Base-by-base conservation (phyloP, 2,797 vertebrate genomes). In the Phylloscopus collybita region DNA sequence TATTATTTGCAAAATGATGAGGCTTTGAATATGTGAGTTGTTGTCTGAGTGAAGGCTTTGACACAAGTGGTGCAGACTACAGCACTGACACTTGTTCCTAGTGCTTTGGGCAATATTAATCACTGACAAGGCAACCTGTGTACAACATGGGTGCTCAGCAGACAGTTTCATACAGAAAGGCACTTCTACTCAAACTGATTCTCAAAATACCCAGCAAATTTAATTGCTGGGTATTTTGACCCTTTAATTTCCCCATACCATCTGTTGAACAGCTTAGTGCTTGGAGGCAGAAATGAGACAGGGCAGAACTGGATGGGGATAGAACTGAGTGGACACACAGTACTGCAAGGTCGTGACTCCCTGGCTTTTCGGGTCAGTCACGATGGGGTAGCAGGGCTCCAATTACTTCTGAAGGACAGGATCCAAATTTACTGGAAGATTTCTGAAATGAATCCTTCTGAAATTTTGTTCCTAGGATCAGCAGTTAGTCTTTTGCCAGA, bases 391-490 rank as follows among this genome's bases (percentile, higher is more conserved):
- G 42, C 67, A 57, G 32, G 67, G 81, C 83, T 97, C 88, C 26
- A 29, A 1, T 95, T 92, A 87, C 83, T 90, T 86, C 45, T 70
- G 53, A 73, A 93, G 78, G 86, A 71, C 42, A 26, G 38, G 78
- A 87, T 95, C 90, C 80, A 82, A 51, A 84, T 86, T 81, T 85
- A 86, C 64, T 88, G 66, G 59, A 78, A 93, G 73, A 88, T 95
- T 89, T 92, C 74, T 88, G 78, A 92, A 96, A 95, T 78, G 1
- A 92, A 94, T 95, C 78, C 90, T 91, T 54, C 57, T 89, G 92
- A 87, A 94, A 66, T 90, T 82, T 76, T 78, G 72, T 83, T 92
- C 65, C 72, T 88, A 26, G 73, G 87, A 86, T 93, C 66, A 91
- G 66, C 89, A 73, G 73, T 75, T 83, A 74, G 50, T 91, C 50